Conservation (phyloP, 1,140 invertebrate genomes). For the Procambarus clarkii region DNA sequence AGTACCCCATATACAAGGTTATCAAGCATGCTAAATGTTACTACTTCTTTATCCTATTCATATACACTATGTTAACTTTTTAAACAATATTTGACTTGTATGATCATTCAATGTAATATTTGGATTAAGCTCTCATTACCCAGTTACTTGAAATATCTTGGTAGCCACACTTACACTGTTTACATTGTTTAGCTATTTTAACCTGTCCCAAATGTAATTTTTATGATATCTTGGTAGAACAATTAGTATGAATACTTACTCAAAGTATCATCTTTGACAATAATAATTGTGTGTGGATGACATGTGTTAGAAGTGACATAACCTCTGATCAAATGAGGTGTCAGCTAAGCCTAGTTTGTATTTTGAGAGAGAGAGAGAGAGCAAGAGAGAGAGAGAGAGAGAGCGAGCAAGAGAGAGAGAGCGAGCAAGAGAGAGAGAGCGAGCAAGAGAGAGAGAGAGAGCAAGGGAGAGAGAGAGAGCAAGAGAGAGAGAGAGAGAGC, state of each 20-base stretch:
- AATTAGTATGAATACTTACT: background rate
- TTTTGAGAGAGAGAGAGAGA: too few species aligned
- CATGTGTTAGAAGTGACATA: too few species aligned
- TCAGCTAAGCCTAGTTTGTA: too few species aligned
- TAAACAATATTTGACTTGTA: background rate
- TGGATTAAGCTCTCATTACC: background rate
- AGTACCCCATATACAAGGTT: background rate
- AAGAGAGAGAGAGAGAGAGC: too few species aligned
- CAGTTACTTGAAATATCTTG: background rate
- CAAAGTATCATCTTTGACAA: background rate
- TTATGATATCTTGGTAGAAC: background rate
- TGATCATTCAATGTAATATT: background rate
- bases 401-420: too few species aligned
- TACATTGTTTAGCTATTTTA: background rate
- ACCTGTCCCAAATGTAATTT: background rate
- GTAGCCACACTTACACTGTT: background rate
- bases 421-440: too few species aligned
- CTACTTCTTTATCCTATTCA: background rate
- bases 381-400: too few species aligned
- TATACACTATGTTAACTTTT: background rate
- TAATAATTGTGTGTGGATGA: background rate
- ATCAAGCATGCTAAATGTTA: background rate
- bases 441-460: too few species aligned
- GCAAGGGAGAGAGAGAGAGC: too few species aligned
- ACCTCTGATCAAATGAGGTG: too few species aligned